These are phyloP conservation scores for Hypotaenidia philippensis DNA, from an alignment of 2,797 vertebrate genomes.

Conservation along the genomic window DNA sequence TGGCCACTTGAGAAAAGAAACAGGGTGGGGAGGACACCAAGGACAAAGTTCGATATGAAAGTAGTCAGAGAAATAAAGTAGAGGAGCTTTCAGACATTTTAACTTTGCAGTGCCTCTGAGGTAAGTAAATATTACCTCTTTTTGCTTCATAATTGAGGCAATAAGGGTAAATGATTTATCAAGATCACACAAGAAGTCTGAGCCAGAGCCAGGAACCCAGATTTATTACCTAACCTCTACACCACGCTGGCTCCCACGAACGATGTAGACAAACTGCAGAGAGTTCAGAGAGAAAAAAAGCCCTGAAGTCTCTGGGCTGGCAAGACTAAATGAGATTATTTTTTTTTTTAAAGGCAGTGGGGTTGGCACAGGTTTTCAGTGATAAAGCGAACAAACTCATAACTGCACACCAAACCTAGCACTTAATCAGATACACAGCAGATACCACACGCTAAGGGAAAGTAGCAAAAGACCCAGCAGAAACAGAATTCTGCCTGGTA, in stretches of 20 bases:
- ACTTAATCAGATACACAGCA: background rate
- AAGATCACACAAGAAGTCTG: slow-evolving; percentile 11
- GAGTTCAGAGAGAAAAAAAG: background rate
- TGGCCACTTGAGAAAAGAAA: background rate
- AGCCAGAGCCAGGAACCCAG: slow-evolving; percentile 23
- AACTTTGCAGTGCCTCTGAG: slow-evolving; percentile 6
- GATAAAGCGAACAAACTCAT: background rate
- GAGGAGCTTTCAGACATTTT: background rate
- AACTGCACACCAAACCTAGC: background rate
- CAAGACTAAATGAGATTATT: background rate
- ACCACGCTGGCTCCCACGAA: background rate
- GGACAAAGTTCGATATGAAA: background rate
- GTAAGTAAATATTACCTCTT: slow-evolving; percentile 46
- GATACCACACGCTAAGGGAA: fast-evolving
- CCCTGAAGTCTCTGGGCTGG: background rate
- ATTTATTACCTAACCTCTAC: slow-evolving; percentile 38
- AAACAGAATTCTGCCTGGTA: background rate
- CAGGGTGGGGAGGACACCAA: fast-evolving
- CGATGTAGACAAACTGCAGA: background rate
- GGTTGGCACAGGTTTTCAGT: background rate
- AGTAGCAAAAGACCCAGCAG: background rate
- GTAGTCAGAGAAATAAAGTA: background rate
- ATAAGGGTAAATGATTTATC: slow-evolving; percentile 51
- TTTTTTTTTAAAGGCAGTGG: background rate
- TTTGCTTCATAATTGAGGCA: slow-evolving; percentile 50